These are phyloP conservation scores for Paelopatides confundens DNA, from an alignment of 53 echinoderm and acorn worm species.

Conservation along the genomic window DNA sequence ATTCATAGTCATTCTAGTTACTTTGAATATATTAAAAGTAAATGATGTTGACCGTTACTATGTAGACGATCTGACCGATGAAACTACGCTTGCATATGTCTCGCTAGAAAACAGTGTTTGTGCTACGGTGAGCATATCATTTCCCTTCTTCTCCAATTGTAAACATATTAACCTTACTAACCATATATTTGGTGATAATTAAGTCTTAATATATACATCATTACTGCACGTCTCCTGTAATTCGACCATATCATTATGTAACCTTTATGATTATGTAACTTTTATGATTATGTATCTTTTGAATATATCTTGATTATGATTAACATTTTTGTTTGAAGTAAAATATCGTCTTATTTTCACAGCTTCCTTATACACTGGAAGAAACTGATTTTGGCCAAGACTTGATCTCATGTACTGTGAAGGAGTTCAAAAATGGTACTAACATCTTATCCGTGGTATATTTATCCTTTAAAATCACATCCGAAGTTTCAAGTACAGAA, in stretches of 20 bases:
- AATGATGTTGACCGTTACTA: neutral
- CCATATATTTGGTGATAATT: too few relatives aligned
- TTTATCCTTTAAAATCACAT: neutral
- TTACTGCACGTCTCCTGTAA: too few relatives aligned
- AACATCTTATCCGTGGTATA: neutral
- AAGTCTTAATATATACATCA: too few relatives aligned
- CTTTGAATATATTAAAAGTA: constrained; percentile 1
- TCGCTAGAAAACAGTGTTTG: neutral
- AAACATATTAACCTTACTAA: too few relatives aligned
- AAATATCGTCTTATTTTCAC: neutral
- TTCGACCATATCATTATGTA: too few relatives aligned
- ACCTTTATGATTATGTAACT: too few relatives aligned
- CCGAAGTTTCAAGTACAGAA: neutral
- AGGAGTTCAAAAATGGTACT: neutral
- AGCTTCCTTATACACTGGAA: neutral
- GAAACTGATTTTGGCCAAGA: constrained; percentile 1
- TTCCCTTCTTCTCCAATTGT: too few relatives aligned
- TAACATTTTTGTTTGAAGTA: neutral
- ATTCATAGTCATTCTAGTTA: neutral
- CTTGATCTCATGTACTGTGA: neutral
- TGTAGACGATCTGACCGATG: neutral
- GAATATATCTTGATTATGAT: too few relatives aligned
- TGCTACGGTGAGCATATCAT: neutral
- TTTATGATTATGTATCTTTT: too few relatives aligned
- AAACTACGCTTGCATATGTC: neutral